Evolutionary conservation across 2,888 invertebrate species (phyloP).

Genomic region (Spodoptera exigua): DNA sequence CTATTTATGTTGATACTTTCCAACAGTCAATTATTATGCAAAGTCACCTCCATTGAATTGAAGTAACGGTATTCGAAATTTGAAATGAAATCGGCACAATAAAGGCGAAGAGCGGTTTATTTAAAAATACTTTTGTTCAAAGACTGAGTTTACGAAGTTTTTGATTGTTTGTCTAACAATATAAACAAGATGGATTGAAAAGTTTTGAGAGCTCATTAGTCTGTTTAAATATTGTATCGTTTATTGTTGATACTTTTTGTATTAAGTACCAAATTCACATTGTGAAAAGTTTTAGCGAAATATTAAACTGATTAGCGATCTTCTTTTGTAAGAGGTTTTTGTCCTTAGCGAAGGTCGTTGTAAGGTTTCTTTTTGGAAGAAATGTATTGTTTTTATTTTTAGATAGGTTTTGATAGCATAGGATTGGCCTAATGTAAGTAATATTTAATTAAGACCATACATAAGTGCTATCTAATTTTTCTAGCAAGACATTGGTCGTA

Average conservation of each 20-base stretch:
- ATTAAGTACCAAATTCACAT: slow-evolving; percentile 3
- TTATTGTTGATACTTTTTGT: slow-evolving; percentile 26
- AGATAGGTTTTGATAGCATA: no score
- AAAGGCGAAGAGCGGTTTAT: slow-evolving; percentile 34
- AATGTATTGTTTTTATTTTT: no score
- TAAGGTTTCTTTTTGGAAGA: no score
- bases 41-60: no score
- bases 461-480: no score
- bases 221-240: slow-evolving; percentile 35
- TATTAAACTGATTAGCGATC: not conserved
- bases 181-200: slow-evolving; percentile 44
- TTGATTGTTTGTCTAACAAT: slow-evolving; percentile 48
- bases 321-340: not conserved
- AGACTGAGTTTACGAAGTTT: slow-evolving; percentile 39
- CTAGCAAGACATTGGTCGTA: no score
- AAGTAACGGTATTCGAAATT: slow-evolving; percentile 14
- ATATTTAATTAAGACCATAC: no score
- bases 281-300: slow-evolving; percentile 2
- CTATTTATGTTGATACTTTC: no score
- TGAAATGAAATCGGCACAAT: slow-evolving; percentile 29
- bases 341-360: not conserved
- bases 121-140: slow-evolving; percentile 37
- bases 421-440: no score
- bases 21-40: no score
- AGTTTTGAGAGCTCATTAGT: slow-evolving; percentile 44